Evolutionary conservation across 1,140 invertebrate genomes (phyloP).

Genomic region (Portunus trituberculatus): DNA sequence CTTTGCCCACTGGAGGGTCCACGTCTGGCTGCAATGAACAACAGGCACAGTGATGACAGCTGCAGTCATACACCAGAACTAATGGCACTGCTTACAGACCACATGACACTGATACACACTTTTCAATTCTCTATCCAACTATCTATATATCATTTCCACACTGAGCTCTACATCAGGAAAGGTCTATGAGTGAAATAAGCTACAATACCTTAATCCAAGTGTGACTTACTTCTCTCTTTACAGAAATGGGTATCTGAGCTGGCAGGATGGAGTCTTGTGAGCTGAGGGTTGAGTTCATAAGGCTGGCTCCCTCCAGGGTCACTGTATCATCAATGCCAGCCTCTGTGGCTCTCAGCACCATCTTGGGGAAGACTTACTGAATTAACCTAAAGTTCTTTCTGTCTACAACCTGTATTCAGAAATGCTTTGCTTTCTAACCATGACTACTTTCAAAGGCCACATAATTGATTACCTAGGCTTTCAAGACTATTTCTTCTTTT

Average conservation of each 20-base stretch:
- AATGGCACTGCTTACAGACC: no score
- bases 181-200: not conserved
- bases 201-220: not conserved
- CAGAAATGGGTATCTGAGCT: slow-evolving; percentile 26
- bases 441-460: no score
- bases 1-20: slow-evolving; percentile 70
- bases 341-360: slow-evolving; percentile 67
- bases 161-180: no score
- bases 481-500: no score
- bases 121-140: no score
- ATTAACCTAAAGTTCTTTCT: not conserved
- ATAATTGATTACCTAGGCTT: no score
- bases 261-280: slow-evolving; percentile 42
- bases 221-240: slow-evolving; percentile 54
- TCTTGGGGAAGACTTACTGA: slow-evolving; percentile 10
- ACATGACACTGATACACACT: no score
- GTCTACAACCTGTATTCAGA: not conserved
- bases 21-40: slow-evolving; percentile 52
- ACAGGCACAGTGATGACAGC: not conserved
- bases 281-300: slow-evolving; percentile 55
- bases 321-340: slow-evolving; percentile 63
- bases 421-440: no score
- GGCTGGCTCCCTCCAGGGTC: slow-evolving; percentile 55
- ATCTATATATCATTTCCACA: no score
- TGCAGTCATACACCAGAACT: not conserved